Conservation (phyloP, 2,113 vertebrate species). For the Rhinopithecus roxellana region DNA sequence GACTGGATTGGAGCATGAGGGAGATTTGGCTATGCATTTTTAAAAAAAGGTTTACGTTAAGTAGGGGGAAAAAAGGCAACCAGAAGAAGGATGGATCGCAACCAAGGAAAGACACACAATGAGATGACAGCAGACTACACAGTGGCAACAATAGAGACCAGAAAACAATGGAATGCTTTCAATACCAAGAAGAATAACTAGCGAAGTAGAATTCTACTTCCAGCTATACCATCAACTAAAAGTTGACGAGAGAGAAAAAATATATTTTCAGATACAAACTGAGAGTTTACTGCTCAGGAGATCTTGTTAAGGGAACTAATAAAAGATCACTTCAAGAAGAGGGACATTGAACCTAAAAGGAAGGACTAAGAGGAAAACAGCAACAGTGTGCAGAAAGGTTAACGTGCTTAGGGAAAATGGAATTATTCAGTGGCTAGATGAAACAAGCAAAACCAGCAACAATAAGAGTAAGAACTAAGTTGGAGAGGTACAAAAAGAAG, state of each 20-base stretch:
- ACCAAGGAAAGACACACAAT: neutral
- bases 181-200: neutral
- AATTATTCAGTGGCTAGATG: neutral
- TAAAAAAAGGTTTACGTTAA: neutral
- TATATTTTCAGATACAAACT: neutral
- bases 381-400: too few species aligned
- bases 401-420: neutral
- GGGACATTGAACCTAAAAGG: neutral
- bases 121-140: neutral
- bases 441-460: too few species aligned
- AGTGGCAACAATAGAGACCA: neutral
- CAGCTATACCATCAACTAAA: neutral
- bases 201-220: neutral
- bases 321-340: neutral
- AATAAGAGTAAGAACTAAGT: neutral
- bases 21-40: neutral
- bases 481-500: neutral
- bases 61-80: neutral
- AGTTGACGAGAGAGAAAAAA: neutral
- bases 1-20: neutral
- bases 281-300: neutral
- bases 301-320: neutral
- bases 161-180: neutral
- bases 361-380: neutral
- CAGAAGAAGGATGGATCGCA: neutral